phyloP scores from a whole-genome alignment of 2,888 invertebrate species.

The Dryocosmus kuriphilus region DNA sequence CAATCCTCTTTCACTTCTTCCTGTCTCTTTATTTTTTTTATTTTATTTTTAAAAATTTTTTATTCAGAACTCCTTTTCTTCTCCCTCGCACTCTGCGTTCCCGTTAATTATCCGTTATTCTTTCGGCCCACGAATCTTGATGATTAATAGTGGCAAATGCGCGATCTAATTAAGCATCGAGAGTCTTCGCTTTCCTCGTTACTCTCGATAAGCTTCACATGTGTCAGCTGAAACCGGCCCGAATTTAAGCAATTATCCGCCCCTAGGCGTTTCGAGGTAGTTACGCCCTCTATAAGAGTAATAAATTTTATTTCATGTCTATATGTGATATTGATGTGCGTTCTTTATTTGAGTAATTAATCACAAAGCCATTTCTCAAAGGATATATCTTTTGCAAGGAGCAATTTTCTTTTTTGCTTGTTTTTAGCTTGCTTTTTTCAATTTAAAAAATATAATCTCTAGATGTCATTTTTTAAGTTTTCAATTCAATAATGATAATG shows the following conservation, averaged over 20 bases:
- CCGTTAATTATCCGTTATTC: constrained; percentile 55
- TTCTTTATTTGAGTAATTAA: constrained; percentile 1
- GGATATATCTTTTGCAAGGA: not conserved
- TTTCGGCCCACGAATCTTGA: constrained; percentile 53
- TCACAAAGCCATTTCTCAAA: not conserved
- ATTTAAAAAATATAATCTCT: not conserved
- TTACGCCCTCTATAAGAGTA: constrained; percentile 10
- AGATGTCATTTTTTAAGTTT: too few species aligned
- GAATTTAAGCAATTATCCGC: constrained; percentile 34
- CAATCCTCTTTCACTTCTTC: constrained; percentile 37
- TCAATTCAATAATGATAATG: too few species aligned
- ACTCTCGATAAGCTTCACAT: not conserved
- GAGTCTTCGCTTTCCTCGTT: constrained; percentile 47
- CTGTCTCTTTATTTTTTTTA: not conserved
- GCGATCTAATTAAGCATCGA: constrained; percentile 67
- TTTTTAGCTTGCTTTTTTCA: not conserved
- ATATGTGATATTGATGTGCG: constrained; percentile 2
- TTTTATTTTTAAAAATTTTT: too few species aligned
- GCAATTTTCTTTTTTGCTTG: too few species aligned
- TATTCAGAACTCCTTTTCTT: constrained; percentile 16
- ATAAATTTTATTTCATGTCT: constrained; percentile 16
- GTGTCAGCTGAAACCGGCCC: constrained; percentile 4
- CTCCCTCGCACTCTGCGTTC: constrained; percentile 17
- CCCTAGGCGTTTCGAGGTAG: constrained; percentile 5
- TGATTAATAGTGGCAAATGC: constrained; percentile 67